phyloP scores from a whole-genome alignment of 1,140 invertebrate species.

The Saccostrea glomerata region DNA sequence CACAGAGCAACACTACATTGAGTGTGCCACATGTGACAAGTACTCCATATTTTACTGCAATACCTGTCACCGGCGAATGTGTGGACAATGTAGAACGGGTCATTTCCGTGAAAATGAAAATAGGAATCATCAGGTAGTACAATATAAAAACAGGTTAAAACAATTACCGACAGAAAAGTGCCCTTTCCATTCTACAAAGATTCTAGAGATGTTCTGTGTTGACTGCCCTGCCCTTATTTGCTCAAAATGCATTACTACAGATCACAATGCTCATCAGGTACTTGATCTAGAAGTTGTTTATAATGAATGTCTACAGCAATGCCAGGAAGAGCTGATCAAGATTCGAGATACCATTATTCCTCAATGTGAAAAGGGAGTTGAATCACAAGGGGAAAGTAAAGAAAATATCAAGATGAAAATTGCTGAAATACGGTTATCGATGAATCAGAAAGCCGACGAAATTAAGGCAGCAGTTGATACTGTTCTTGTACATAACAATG shows the following conservation, averaged over 20 bases:
- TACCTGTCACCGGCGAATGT: neutral
- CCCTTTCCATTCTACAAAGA: neutral
- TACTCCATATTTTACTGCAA: neutral
- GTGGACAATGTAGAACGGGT: neutral
- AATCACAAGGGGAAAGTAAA: neutral
- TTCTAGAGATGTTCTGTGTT: neutral
- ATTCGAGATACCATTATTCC: neutral
- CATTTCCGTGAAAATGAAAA: neutral
- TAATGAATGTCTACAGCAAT: neutral
- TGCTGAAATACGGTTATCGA: neutral
- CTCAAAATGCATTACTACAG: neutral
- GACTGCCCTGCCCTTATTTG: neutral
- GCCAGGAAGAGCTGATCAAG: neutral
- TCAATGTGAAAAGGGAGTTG: neutral
- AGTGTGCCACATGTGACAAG: neutral
- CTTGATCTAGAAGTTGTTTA: neutral
- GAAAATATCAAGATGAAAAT: neutral
- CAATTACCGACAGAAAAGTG: neutral
- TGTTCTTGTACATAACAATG: neutral
- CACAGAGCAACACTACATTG: neutral
- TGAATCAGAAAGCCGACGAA: neutral
- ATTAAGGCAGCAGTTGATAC: neutral
- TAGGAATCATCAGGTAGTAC: neutral
- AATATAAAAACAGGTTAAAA: neutral
- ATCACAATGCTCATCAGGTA: neutral